These are phyloP conservation scores for Drosophila micromelanica DNA, from an alignment of 1,140 invertebrate genomes.

Conservation along the genomic window DNA sequence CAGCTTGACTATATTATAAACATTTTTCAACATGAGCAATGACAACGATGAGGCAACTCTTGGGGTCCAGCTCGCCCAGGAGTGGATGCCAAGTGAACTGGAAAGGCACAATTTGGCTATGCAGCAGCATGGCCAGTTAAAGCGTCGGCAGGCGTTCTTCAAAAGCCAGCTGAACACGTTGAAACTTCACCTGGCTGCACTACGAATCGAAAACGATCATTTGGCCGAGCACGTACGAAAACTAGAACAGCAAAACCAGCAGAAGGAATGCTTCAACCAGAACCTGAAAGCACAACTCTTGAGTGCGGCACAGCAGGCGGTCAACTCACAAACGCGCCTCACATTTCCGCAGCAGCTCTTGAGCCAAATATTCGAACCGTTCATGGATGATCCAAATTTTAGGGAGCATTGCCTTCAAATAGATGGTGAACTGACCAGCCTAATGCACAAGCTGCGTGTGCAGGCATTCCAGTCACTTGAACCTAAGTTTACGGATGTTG, in stretches of 20 bases:
- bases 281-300: slow-evolving; percentile 31
- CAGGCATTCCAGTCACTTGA: slow-evolving; percentile 19
- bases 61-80: neutral
- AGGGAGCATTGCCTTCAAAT: slow-evolving; percentile 31
- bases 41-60: neutral
- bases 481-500: neutral
- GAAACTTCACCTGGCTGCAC: slow-evolving; percentile 28
- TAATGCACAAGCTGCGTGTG: slow-evolving; percentile 22
- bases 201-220: slow-evolving; percentile 41
- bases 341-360: slow-evolving; percentile 49
- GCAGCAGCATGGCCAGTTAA: slow-evolving; percentile 9
- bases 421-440: slow-evolving; percentile 39
- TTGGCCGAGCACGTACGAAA: slow-evolving; percentile 9
- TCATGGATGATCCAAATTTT: slow-evolving; percentile 39
- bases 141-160: slow-evolving; percentile 1
- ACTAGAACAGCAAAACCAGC: neutral
- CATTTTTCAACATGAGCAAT: neutral
- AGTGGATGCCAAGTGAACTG: neutral
- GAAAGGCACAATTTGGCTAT: neutral
- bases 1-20: slow-evolving; percentile 4
- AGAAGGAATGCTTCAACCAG: slow-evolving; percentile 3
- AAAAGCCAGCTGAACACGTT: slow-evolving; percentile 24
- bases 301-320: slow-evolving; percentile 1
- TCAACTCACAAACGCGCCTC: slow-evolving; percentile 28
- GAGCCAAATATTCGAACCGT: slow-evolving; percentile 31